phyloP scores from a whole-genome alignment of 2,113 vertebrate genomes.

The Poeciliopsis turrubarensis region DNA sequence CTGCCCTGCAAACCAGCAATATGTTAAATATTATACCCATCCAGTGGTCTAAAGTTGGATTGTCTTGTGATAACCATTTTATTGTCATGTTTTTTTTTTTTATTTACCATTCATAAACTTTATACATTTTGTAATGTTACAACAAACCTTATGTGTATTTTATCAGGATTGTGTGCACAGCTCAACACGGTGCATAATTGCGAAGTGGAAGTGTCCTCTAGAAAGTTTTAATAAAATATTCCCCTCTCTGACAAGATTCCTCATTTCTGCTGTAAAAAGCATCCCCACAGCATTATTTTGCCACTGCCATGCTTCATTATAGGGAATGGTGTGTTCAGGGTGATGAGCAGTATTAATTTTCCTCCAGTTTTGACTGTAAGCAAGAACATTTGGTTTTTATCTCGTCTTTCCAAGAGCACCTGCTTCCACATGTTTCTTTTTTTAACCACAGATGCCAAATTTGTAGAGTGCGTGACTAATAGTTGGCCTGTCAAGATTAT shows the following conservation, averaged over 20 bases:
- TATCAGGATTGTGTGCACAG: neutral
- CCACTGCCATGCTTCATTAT: neutral
- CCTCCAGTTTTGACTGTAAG: neutral
- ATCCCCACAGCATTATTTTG: neutral
- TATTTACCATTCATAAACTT: no score
- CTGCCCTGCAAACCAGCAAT: neutral
- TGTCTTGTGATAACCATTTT: no score
- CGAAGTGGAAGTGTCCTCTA: neutral
- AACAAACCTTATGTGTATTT: no score
- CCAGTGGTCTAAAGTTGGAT: no score
- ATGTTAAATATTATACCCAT: no score
- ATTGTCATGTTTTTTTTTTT: no score
- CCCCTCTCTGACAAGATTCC: no score
- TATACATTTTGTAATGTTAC: no score
- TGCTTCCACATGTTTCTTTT: neutral
- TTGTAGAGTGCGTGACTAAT: neutral
- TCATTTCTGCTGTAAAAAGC: no score
- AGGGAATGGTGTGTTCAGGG: neutral
- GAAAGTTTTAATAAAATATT: no score
- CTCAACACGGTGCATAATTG: neutral
- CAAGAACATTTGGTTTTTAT: neutral
- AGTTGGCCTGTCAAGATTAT: neutral
- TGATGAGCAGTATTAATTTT: neutral
- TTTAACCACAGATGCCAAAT: neutral
- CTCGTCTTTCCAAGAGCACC: neutral